Conservation (phyloP, 2,113 vertebrate genomes). For the Lipophrys pholis region DNA sequence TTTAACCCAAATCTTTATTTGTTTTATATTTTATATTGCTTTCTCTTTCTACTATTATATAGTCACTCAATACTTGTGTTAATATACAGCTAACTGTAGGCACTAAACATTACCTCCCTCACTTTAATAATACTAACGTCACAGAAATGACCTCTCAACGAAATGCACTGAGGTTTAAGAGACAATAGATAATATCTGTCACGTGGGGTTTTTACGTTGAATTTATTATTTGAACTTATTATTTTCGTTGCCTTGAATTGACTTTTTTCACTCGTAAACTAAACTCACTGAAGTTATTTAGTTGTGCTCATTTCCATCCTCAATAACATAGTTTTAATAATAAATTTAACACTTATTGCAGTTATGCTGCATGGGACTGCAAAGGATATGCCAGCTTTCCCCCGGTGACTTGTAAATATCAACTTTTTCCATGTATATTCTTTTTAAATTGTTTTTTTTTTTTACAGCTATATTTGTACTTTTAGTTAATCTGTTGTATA, state of each 20-base stretch:
- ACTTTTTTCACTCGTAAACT: not conserved
- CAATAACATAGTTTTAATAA: no score
- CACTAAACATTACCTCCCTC: conserved; percentile 12
- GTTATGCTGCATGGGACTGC: conserved; percentile 1
- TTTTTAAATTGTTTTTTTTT: conserved; percentile 67
- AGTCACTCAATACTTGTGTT: conserved; percentile 18
- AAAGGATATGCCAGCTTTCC: conserved; percentile 12
- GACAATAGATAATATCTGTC: no score
- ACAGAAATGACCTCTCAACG: not conserved
- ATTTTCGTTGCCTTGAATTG: no score
- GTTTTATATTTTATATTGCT: conserved; percentile 23
- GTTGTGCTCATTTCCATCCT: not conserved
- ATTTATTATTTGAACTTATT: no score
- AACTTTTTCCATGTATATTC: conserved; percentile 48
- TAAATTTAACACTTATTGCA: conserved; percentile 15
- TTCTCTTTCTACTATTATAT: conserved; percentile 7
- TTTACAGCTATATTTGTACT: conserved; percentile 57
- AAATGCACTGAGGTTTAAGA: no score
- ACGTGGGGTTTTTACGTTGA: no score
- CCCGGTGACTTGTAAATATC: conserved; percentile 28
- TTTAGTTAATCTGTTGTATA: conserved; percentile 62
- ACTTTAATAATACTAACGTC: conserved; percentile 9
- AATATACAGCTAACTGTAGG: conserved; percentile 34
- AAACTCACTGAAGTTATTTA: not conserved
- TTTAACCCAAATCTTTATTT: conserved; percentile 27